Evolutionary conservation across 92 coral and sea anemone genomes (phyloP), one percentile per base, ranked within the genome.

Genomic region (Nematostella vectensis): DNA sequence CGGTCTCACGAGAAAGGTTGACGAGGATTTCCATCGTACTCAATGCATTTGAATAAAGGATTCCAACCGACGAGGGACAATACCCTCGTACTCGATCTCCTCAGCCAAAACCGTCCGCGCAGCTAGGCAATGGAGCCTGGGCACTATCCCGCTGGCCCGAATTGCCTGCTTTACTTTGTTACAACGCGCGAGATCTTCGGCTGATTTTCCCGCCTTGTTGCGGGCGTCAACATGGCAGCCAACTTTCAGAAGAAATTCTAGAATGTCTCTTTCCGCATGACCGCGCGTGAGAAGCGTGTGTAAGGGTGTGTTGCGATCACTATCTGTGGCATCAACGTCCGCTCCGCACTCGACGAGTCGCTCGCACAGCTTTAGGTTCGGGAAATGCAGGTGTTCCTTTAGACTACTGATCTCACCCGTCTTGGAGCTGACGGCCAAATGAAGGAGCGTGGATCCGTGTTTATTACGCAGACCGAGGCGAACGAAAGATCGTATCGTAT

Each of bases 331-430:
- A 18, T 71, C 69, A 3, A 71, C 50, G 19, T 82, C 73, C 12
- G 68, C 57, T 40, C 89, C 89, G 58, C 68, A 65, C 45, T 82
- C 84, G 22, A 82, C 63, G 30, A 82, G 77, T 26, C 65, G 68
- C 31, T 71, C 76, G 26, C 85, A 71, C 11, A 82, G 74, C 11
- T 65, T 68, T 21, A 65, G 71, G 54, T 65, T 72, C 19, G 89
- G 89, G 45, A 82, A 82, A 30, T 82, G 89, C 18, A 82, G 85
- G 49, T 82, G 89, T 53, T 82, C 89, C 48, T 82, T 82, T 25
- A 82, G 50, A 22, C 83, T 74, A 57, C 89, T 82, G 3, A 82
- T 82, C 15, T 70, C 83, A 29, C 79, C 89, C 11, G 80, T 82
- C 57, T 52, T 69, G 1, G 89, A 82, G 48, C 69, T 75, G 1